Conservation (phyloP, 2,113 vertebrate species). For the Sclerurus mexicanus region DNA sequence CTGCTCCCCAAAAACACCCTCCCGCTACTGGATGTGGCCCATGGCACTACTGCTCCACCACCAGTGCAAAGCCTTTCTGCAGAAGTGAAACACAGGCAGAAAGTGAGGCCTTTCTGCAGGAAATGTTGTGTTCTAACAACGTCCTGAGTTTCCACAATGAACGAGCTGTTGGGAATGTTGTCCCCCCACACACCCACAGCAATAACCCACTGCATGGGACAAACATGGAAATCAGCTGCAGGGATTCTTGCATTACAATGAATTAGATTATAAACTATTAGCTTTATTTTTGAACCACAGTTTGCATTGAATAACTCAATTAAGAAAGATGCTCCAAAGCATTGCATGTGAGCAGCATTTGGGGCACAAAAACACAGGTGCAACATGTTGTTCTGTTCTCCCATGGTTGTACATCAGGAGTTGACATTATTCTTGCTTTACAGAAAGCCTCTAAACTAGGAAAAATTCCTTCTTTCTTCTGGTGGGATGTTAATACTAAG, state of each 20-base stretch:
- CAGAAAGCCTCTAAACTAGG: neutral
- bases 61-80: neutral
- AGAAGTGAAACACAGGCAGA: neutral
- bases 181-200: rapidly evolving
- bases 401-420: neutral
- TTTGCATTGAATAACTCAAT: neutral
- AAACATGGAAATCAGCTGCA: neutral
- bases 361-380: neutral
- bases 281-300: neutral
- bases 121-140: rapidly evolving
- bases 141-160: neutral
- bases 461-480: neutral
- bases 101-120: neutral
- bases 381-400: neutral
- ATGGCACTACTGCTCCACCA: neutral
- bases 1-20: neutral
- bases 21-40: rapidly evolving
- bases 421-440: neutral
- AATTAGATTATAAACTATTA: neutral
- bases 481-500: neutral
- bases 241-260: neutral
- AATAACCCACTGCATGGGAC: rapidly evolving
- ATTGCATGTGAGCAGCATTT: rapidly evolving
- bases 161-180: rapidly evolving
- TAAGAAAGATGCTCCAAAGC: neutral